These are phyloP conservation scores for Pitta sordida DNA, from an alignment of 2,113 vertebrate genomes.

Conservation along the genomic window DNA sequence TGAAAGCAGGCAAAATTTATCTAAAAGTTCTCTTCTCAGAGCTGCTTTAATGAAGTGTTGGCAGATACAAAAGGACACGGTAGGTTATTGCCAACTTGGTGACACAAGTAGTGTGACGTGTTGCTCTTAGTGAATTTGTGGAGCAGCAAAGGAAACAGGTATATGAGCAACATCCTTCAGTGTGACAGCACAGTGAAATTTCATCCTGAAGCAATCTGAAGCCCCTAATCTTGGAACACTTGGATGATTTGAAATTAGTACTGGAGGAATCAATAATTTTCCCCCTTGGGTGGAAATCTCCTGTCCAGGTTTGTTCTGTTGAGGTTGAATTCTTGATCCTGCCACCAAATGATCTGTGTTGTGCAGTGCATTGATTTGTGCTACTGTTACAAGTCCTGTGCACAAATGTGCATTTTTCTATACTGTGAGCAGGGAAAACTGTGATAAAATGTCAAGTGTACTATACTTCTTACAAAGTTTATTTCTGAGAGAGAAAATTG, in stretches of 20 bases:
- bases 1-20: not conserved
- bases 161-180: not conserved
- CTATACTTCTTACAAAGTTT: not conserved
- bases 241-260: constrained; percentile 26
- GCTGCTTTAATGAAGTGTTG: not conserved
- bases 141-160: not conserved
- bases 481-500: not conserved
- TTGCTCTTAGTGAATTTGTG: not conserved
- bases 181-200: constrained; percentile 18
- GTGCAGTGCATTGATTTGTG: not conserved
- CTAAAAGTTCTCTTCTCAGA: not conserved
- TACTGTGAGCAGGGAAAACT: not conserved
- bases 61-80: not conserved
- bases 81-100: not conserved
- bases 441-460: not conserved
- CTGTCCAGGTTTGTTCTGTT: not conserved
- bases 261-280: constrained; percentile 28
- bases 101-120: not conserved
- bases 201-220: constrained; percentile 21
- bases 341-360: not conserved
- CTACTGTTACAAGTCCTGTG: not conserved
- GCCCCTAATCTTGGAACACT: not conserved
- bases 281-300: not conserved
- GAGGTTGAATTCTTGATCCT: not conserved
- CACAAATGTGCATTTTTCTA: not conserved